Conservation (phyloP, 2,113 vertebrate genomes). For the Guaruba guarouba region DNA sequence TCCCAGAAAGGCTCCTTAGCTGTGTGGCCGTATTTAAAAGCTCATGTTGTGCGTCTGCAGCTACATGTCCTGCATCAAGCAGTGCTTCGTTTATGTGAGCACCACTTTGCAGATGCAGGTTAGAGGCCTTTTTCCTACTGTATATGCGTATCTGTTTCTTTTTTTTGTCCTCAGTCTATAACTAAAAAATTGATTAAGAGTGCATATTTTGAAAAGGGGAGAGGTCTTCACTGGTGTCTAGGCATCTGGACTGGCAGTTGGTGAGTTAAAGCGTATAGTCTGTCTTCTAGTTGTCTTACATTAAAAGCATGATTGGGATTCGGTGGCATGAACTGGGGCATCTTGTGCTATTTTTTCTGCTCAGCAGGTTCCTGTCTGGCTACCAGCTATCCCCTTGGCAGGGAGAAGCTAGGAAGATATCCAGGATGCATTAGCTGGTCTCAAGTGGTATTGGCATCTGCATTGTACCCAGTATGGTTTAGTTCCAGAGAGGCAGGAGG, state of each 20-base stretch:
- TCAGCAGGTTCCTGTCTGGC: background rate
- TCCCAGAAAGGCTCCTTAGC: background rate
- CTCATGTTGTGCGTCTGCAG: background rate
- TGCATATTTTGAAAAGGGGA: background rate
- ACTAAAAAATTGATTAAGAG: background rate
- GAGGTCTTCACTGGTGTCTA: background rate
- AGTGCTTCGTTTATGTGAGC: rapidly evolving
- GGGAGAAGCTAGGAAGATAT: background rate
- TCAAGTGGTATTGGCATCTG: background rate
- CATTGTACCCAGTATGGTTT: background rate
- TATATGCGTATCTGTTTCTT: background rate
- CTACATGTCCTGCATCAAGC: background rate
- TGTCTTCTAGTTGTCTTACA: background rate
- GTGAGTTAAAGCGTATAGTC: background rate
- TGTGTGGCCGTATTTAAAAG: background rate
- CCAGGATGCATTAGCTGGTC: rapidly evolving
- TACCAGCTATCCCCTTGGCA: background rate
- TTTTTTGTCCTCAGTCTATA: background rate
- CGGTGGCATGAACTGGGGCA: background rate
- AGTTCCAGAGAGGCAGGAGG: background rate
- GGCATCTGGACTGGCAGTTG: background rate
- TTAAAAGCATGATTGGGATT: background rate
- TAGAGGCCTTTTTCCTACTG: background rate
- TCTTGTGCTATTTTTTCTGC: background rate
- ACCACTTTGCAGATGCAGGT: background rate